Evolutionary conservation across 2,113 vertebrate genomes (phyloP).

Genomic region (Atrichornis clamosus): DNA sequence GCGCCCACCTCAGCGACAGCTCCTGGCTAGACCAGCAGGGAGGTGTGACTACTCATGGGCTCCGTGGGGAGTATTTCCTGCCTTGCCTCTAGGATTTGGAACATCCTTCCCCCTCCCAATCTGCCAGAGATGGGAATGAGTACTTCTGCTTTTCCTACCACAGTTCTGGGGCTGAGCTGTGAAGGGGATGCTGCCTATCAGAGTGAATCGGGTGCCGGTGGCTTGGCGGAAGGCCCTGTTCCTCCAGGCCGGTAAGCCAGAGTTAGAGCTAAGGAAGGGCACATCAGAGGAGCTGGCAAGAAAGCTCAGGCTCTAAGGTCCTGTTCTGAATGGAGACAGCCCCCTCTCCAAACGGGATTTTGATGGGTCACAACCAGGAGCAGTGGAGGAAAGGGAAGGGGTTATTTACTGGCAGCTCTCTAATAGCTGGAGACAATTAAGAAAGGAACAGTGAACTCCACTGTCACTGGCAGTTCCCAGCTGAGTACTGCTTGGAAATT

Average conservation of each 20-base stretch:
- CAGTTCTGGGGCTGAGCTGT: not conserved
- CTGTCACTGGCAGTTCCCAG: not conserved
- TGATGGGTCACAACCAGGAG: not conserved
- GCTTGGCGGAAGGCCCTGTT: not conserved
- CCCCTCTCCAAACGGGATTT: not conserved
- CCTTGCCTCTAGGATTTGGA: not conserved
- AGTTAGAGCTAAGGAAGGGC: rapidly evolving
- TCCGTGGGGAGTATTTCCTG: not conserved
- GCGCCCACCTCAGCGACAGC: not conserved
- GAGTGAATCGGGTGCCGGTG: rapidly evolving
- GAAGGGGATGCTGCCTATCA: not conserved
- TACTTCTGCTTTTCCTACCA: not conserved
- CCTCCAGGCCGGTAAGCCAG: not conserved
- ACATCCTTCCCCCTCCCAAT: not conserved
- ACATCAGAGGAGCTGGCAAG: not conserved
- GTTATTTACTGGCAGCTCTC: not conserved
- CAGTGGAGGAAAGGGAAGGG: not conserved
- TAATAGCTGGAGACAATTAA: not conserved
- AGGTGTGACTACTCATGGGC: rapidly evolving
- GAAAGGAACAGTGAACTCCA: not conserved
- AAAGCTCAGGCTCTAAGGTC: not conserved
- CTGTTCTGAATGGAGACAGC: not conserved
- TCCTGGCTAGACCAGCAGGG: not conserved
- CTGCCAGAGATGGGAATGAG: not conserved
- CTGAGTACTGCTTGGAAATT: not conserved